Evolutionary conservation across 2,888 invertebrate genomes (phyloP).

Genomic region (Drosophila gaucha): DNA sequence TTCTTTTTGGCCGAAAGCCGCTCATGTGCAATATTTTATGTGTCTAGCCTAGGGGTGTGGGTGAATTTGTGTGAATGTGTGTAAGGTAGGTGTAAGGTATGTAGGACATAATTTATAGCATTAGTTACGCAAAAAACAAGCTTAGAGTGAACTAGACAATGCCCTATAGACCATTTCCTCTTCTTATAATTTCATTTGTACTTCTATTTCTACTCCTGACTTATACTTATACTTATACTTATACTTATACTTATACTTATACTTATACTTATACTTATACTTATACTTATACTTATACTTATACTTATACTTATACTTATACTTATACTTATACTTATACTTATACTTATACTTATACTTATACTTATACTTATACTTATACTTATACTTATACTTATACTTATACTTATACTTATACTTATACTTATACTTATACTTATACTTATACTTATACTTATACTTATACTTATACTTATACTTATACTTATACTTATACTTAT

Average conservation of each 20-base stretch:
- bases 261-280: neutral
- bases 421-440: neutral
- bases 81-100: neutral
- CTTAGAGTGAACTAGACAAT: neutral
- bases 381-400: neutral
- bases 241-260: neutral
- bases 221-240: neutral
- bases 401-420: neutral
- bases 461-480: neutral
- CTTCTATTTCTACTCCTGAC: neutral
- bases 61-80: conserved; percentile 1
- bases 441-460: neutral
- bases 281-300: neutral
- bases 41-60: conserved; percentile 7
- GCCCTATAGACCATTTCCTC: neutral
- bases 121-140: conserved; percentile 4
- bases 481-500: neutral
- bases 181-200: neutral
- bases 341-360: neutral
- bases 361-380: neutral
- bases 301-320: neutral
- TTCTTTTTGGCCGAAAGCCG: conserved; percentile 47
- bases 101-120: conserved; percentile 61
- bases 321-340: neutral
- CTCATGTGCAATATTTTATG: conserved; percentile 71